phyloP scores from a whole-genome alignment of 2,113 vertebrate species.

The Leiothrix lutea region DNA sequence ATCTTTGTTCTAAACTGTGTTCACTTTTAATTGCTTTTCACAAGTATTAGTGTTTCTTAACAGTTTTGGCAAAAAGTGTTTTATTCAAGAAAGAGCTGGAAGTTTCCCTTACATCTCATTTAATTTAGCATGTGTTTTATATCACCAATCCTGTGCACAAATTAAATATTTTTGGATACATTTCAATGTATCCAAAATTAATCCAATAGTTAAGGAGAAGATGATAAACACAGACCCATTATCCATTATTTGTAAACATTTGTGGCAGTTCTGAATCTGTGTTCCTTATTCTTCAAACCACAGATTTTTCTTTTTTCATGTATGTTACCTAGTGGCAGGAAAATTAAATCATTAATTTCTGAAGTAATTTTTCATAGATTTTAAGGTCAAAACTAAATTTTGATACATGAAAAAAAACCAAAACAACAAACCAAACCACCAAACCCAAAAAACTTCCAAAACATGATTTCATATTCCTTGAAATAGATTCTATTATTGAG shows the following conservation, averaged over 20 bases:
- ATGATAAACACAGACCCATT: neutral
- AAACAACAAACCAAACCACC: too few species aligned
- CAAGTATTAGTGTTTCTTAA: neutral
- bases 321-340: neutral
- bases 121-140: neutral
- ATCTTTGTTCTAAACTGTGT: neutral
- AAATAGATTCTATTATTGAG: neutral
- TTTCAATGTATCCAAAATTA: neutral
- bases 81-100: neutral
- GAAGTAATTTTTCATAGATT: neutral
- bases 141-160: neutral
- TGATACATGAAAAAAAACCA: neutral
- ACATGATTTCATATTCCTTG: neutral
- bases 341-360: neutral
- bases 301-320: neutral
- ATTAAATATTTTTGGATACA: neutral
- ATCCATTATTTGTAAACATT: neutral
- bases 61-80: neutral
- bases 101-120: neutral
- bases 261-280: neutral
- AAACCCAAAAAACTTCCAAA: fast-evolving
- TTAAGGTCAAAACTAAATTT: neutral
- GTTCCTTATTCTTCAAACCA: neutral
- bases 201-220: neutral
- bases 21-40: neutral